Evolutionary conservation across 1,140 invertebrate species (phyloP).

Genomic region (Sitodiplosis mosellana): DNA sequence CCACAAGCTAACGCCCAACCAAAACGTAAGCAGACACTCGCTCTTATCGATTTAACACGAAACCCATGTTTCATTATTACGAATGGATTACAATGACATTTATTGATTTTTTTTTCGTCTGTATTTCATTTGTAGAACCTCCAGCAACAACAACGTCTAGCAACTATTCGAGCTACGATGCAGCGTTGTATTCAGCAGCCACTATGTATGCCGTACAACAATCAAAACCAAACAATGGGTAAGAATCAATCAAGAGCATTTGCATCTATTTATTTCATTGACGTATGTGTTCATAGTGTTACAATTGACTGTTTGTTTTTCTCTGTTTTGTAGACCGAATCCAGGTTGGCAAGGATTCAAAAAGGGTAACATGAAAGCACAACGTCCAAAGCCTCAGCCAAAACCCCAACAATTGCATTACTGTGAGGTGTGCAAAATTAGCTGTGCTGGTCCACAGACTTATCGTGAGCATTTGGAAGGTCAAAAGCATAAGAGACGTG

Average conservation of each 20-base stretch:
- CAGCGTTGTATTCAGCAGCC: slow-evolving; percentile 81
- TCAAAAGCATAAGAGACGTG: slow-evolving; percentile 97
- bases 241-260: too few species aligned
- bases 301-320: too few species aligned
- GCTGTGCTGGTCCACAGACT: slow-evolving; percentile 88
- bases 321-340: slow-evolving; percentile 8
- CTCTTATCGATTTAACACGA: too few species aligned
- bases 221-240: slow-evolving; percentile 26
- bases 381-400: slow-evolving; percentile 58
- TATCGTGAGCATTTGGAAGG: slow-evolving; percentile 95
- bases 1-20: slow-evolving; percentile 13
- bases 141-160: slow-evolving; percentile 40
- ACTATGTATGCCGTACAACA: slow-evolving; percentile 83
- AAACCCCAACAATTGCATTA: slow-evolving; percentile 85
- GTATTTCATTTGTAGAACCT: slow-evolving; percentile 18
- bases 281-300: too few species aligned
- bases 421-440: slow-evolving; percentile 95
- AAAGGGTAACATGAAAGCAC: slow-evolving; percentile 35
- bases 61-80: too few species aligned
- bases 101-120: background rate
- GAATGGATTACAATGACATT: too few species aligned
- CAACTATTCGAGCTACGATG: slow-evolving; percentile 68
- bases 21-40: slow-evolving; percentile 7
- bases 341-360: slow-evolving; percentile 6
- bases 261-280: too few species aligned